Percentiles rank a stretch among this genome's conserved stretches.
These are phyloP conservation scores for Beris chalybata DNA, from an alignment of 2,888 invertebrate species.

Conservation along the genomic window DNA sequence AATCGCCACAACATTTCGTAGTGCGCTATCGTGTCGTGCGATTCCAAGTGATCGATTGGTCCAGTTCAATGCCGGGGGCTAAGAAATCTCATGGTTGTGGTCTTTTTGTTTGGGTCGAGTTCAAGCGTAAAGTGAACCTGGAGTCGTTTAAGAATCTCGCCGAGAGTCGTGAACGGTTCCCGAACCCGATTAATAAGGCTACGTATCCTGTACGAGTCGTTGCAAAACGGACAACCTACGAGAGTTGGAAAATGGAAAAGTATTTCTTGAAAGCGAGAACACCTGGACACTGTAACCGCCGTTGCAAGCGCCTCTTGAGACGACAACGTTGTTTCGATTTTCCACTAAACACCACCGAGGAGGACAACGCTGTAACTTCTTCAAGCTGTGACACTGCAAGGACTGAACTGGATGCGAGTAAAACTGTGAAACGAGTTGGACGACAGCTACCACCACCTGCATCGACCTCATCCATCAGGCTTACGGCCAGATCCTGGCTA, in stretches of 20 bases:
- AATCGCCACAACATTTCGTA: background rate
- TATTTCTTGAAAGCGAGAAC: background rate
- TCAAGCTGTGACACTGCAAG: too few species aligned
- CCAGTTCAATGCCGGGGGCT: background rate
- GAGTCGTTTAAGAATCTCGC: background rate
- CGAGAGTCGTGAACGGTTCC: too few species aligned
- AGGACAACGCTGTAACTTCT: background rate
- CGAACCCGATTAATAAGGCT: too few species aligned
- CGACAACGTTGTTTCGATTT: slow-evolving; percentile 18
- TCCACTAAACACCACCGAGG: background rate
- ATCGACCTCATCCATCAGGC: too few species aligned
- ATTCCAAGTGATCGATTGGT: background rate
- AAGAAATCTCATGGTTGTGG: background rate
- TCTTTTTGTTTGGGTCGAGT: slow-evolving; percentile 9
- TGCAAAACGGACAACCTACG: too few species aligned
- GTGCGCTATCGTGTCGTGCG: slow-evolving; percentile 14
- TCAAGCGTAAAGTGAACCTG: slow-evolving; percentile 9
- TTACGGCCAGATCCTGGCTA: too few species aligned
- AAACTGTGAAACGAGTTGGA: too few species aligned
- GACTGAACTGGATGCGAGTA: too few species aligned
- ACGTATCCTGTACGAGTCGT: too few species aligned
- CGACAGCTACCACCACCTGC: too few species aligned
- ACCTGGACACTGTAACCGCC: too few species aligned
- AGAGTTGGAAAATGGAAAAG: background rate
- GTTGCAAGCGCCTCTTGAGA: background rate